phyloP scores from a whole-genome alignment of 1,140 invertebrate species.

The Lithobius niger region DNA sequence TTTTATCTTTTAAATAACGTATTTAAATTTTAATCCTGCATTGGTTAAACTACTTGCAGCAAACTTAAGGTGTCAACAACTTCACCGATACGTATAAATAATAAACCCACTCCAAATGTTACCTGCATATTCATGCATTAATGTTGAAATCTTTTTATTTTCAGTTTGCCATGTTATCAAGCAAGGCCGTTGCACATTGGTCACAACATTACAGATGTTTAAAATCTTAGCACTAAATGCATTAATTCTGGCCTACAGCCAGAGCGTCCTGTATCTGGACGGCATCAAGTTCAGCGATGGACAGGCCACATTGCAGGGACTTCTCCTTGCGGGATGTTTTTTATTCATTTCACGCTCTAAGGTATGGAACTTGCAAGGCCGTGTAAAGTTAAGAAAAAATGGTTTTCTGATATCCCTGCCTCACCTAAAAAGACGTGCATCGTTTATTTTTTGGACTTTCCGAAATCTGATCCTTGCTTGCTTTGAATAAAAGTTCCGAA shows the following conservation, averaged over 20 bases:
- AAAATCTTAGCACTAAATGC: conserved; percentile 99
- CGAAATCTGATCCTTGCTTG: too few species aligned
- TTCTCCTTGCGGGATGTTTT: conserved; percentile 90
- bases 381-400: too few species aligned
- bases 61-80: too few species aligned
- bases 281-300: conserved; percentile 96
- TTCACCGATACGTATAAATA: too few species aligned
- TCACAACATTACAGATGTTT: conserved; percentile 99
- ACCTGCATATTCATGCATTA: conserved; percentile 7
- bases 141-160: conserved; percentile 27
- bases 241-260: conserved; percentile 92
- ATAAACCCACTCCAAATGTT: not conserved
- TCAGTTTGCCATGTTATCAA: conserved; percentile 97
- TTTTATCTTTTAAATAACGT: too few species aligned
- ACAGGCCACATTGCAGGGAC: conserved; percentile 90
- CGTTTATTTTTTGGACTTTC: too few species aligned
- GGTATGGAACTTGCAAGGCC: too few species aligned
- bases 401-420: too few species aligned
- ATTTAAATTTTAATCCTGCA: too few species aligned
- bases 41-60: too few species aligned
- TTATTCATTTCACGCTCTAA: conserved; percentile 97
- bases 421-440: too few species aligned
- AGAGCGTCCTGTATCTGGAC: conserved; percentile 95
- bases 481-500: too few species aligned
- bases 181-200: conserved; percentile 95